A percentile compares a stretch with the other conserved stretches of the same genome.
Evolutionary conservation across 2,888 invertebrate genomes (phyloP).

Genomic region (Dicycla oo): DNA sequence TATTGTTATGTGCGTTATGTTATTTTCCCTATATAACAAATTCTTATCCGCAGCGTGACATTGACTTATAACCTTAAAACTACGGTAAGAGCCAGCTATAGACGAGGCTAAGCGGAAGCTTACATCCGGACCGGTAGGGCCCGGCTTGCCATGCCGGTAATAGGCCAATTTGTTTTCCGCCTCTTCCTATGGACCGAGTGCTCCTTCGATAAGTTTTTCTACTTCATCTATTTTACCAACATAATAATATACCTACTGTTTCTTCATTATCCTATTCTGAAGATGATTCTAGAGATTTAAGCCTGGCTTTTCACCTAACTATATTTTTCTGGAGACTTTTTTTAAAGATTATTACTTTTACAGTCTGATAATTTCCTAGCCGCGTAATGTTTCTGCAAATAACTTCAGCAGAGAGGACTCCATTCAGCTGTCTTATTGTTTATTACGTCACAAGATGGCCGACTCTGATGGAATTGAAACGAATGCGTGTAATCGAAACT

Average conservation of each 20-base stretch:
- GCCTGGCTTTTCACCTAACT: background rate
- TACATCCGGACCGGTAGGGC: constrained; percentile 47
- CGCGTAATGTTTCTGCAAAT: constrained; percentile 18
- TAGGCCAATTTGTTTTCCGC: constrained; percentile 43
- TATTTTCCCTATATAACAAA: too few relatives aligned
- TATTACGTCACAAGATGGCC: constrained; percentile 54
- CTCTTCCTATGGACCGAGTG: constrained; percentile 15
- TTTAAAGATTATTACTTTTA: constrained; percentile 14
- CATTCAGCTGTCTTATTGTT: constrained; percentile 12
- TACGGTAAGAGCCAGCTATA: constrained; percentile 3
- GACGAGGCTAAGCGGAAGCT: constrained; percentile 31
- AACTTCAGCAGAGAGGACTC: constrained; percentile 10
- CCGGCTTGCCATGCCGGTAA: constrained; percentile 47
- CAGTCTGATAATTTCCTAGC: constrained; percentile 9
- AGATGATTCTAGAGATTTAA: background rate
- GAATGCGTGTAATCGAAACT: constrained; percentile 53
- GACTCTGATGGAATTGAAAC: constrained; percentile 42
- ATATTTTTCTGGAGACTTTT: background rate
- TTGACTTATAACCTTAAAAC: constrained; percentile 16
- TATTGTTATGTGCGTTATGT: too few relatives aligned
- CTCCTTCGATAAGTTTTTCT: background rate
- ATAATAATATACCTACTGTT: background rate
- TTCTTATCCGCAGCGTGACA: background rate
- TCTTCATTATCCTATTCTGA: background rate
- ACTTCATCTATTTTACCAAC: background rate